Evolutionary conservation across 2,797 vertebrate species (phyloP).

Genomic region (Pelobates cultripes): DNA sequence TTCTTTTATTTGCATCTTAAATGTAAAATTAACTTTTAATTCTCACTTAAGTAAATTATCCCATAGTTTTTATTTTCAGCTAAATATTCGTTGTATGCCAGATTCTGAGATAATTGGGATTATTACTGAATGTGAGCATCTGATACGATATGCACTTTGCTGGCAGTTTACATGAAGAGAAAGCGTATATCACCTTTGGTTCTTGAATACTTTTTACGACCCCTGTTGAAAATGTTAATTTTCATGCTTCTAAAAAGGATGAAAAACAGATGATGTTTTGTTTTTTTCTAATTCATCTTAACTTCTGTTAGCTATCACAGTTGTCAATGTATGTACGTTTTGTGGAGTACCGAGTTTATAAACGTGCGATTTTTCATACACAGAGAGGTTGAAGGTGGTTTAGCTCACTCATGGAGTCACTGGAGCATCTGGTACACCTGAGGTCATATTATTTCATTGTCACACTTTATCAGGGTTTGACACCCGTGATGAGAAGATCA

Average conservation of each 20-base stretch:
- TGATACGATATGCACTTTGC: too few species aligned
- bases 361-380: slow-evolving; percentile 35
- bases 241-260: slow-evolving; percentile 1
- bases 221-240: too few species aligned
- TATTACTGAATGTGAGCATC: too few species aligned
- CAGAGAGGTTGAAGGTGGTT: slow-evolving; percentile 44
- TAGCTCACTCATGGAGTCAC: slow-evolving; percentile 20
- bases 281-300: not conserved
- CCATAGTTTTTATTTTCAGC: too few species aligned
- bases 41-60: too few species aligned
- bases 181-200: too few species aligned
- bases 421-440: slow-evolving; percentile 48
- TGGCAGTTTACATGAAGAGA: too few species aligned
- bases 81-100: too few species aligned
- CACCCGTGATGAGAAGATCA: slow-evolving; percentile 21
- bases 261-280: slow-evolving; percentile 29
- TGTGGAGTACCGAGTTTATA: slow-evolving; percentile 13
- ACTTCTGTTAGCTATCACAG: slow-evolving; percentile 44
- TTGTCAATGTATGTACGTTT: slow-evolving; percentile 26
- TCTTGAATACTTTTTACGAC: too few species aligned
- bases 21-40: too few species aligned
- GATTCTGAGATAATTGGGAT: too few species aligned
- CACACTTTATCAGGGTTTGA: slow-evolving; percentile 29
- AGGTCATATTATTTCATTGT: slow-evolving; percentile 50
- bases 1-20: too few species aligned